Evolutionary conservation across 2,113 vertebrate genomes (phyloP).

Genomic region (Spea bombifrons): DNA sequence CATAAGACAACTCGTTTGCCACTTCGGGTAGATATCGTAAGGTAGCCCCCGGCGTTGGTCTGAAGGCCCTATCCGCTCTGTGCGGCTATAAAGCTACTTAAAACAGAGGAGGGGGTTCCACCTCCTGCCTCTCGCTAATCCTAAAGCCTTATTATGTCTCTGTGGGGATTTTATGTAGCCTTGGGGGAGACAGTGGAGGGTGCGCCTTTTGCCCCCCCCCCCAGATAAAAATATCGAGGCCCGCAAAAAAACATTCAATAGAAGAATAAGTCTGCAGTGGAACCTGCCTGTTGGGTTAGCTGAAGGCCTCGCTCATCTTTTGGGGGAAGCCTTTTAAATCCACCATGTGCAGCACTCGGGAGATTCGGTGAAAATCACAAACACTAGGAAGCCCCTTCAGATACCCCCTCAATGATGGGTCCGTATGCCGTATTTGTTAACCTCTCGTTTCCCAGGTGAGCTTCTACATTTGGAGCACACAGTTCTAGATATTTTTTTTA

Average conservation of each 20-base stretch:
- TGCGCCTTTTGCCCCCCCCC: background rate
- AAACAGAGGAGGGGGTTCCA: background rate
- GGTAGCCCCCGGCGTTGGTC: background rate
- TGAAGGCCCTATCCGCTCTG: background rate
- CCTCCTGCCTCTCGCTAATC: background rate
- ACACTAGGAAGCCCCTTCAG: background rate
- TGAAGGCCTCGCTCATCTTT: background rate
- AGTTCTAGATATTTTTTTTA: too few species aligned
- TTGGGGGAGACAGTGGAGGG: constrained; percentile 6
- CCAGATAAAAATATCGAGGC: background rate
- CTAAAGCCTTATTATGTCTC: constrained; percentile 25
- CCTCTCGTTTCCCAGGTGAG: background rate
- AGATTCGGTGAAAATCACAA: background rate
- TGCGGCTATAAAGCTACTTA: background rate
- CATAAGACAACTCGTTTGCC: background rate
- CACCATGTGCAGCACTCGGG: background rate
- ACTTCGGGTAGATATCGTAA: background rate
- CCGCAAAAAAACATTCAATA: background rate
- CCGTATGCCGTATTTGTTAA: background rate
- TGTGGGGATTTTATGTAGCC: background rate
- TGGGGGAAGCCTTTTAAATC: background rate
- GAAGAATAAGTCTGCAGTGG: constrained; percentile 4
- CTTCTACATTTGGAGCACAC: background rate
- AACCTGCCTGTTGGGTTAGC: background rate
- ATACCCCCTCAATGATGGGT: background rate